These are phyloP conservation scores for Tupaia tana DNA, from an alignment of 2,113 vertebrate genomes.

Conservation along the genomic window DNA sequence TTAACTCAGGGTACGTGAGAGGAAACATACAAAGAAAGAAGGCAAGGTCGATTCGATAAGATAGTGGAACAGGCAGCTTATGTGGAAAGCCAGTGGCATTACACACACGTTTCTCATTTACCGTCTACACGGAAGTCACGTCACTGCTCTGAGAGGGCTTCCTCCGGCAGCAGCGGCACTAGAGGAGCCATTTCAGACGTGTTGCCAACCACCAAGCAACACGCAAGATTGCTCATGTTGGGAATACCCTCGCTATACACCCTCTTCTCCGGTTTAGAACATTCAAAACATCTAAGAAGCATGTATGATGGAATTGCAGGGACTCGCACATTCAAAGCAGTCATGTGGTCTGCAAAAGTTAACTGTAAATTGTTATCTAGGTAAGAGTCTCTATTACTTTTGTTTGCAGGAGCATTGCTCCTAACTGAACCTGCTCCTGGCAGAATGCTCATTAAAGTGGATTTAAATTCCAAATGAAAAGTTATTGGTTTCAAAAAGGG, in stretches of 20 bases:
- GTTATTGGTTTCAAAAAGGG: constrained; percentile 72
- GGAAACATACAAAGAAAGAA: neutral
- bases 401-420: constrained; percentile 42
- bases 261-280: constrained; percentile 37
- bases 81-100: neutral
- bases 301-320: neutral
- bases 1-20: neutral
- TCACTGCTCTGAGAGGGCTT: neutral
- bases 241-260: neutral
- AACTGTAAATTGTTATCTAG: constrained; percentile 53
- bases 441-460: constrained; percentile 72
- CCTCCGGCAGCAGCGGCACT: neutral
- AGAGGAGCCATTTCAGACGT: neutral
- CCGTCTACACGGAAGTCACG: neutral
- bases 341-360: constrained; percentile 34
- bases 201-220: neutral
- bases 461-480: constrained; percentile 77
- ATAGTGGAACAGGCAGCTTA: neutral
- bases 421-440: constrained; percentile 59
- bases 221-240: neutral
- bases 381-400: constrained; percentile 61
- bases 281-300: constrained; percentile 18
- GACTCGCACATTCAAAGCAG: constrained; percentile 31
- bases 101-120: neutral
- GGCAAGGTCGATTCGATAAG: neutral